These are phyloP conservation scores for Orchesellides sinensis DNA, from an alignment of 2,888 invertebrate species.

Conservation along the genomic window DNA sequence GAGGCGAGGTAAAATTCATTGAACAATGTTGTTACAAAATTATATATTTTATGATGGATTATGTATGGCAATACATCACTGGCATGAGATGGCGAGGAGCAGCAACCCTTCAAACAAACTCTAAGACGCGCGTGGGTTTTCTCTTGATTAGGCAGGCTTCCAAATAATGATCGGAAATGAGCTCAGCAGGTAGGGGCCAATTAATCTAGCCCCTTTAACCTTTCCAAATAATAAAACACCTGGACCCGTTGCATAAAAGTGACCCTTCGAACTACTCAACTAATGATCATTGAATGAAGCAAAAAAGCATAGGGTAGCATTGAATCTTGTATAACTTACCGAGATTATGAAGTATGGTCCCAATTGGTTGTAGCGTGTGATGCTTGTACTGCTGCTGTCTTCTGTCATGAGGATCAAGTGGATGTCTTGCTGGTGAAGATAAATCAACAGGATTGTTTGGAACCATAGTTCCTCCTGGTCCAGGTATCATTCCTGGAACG, in stretches of 20 bases:
- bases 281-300: too few species aligned
- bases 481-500: slow-evolving; percentile 63
- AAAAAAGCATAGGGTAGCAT: too few species aligned
- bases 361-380: slow-evolving; percentile 74
- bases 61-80: too few species aligned
- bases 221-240: not conserved
- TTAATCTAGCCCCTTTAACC: slow-evolving; percentile 6
- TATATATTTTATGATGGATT: too few species aligned
- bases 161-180: slow-evolving; percentile 53
- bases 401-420: slow-evolving; percentile 70
- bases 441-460: slow-evolving; percentile 73
- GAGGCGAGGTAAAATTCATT: too few species aligned
- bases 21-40: too few species aligned
- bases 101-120: too few species aligned
- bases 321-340: slow-evolving; percentile 60
- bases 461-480: slow-evolving; percentile 67
- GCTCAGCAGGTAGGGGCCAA: slow-evolving; percentile 41
- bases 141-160: slow-evolving; percentile 29
- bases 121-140: too few species aligned
- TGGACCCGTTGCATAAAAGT: too few species aligned
- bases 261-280: too few species aligned
- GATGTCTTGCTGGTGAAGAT: slow-evolving; percentile 71
- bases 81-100: too few species aligned
- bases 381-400: slow-evolving; percentile 65
- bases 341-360: slow-evolving; percentile 74